Conservation (phyloP, 2,888 invertebrate genomes). For the Ectemnius cavifrons region DNA sequence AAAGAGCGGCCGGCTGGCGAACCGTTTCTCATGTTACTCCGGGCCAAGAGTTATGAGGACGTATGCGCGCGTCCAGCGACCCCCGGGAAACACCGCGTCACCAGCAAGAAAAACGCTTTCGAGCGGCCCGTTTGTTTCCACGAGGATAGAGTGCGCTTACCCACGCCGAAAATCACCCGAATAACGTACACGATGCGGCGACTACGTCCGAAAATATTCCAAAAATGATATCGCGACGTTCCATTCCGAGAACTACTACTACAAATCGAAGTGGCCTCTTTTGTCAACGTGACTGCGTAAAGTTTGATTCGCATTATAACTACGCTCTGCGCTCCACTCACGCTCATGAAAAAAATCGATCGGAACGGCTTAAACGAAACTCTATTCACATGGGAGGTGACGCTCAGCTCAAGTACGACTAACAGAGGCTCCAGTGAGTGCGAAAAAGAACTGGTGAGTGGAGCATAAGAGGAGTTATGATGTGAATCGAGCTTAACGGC, state of each 20-base stretch:
- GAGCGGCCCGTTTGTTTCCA: conserved; percentile 48
- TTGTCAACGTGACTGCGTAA: neutral
- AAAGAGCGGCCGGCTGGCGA: conserved; percentile 59
- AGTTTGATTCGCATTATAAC: too few relatives aligned
- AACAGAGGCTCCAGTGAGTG: too few relatives aligned
- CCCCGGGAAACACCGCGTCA: conserved; percentile 28
- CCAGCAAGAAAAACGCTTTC: conserved; percentile 45
- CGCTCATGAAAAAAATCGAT: too few relatives aligned
- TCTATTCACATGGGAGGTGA: too few relatives aligned
- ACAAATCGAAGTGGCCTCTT: neutral
- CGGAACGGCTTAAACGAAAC: too few relatives aligned
- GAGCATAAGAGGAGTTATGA: too few relatives aligned
- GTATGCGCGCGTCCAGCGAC: conserved; percentile 49
- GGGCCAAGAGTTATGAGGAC: conserved; percentile 56
- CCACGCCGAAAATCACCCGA: conserved; percentile 6
- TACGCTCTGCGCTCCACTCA: too few relatives aligned
- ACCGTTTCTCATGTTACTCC: conserved; percentile 61
- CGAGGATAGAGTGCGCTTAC: conserved; percentile 24
- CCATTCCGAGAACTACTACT: neutral
- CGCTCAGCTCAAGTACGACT: too few relatives aligned
- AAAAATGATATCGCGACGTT: neutral
- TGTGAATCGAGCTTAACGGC: too few relatives aligned
- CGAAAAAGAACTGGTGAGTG: too few relatives aligned
- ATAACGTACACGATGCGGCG: neutral
- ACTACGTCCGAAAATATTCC: neutral